Conservation (phyloP, 2,113 vertebrate species). For the Sphyrna mokarran region DNA sequence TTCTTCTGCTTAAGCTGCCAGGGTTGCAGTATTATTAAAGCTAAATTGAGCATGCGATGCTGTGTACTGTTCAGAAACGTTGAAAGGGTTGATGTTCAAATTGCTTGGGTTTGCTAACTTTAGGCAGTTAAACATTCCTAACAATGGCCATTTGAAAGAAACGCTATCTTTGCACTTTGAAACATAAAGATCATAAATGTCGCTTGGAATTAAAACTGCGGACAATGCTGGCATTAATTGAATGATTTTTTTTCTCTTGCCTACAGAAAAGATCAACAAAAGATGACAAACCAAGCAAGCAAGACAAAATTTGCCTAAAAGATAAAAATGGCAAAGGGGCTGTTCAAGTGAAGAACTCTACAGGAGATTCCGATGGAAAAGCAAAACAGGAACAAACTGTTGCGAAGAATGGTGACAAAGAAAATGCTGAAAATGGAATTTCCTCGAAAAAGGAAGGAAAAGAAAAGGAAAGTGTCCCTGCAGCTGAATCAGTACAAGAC, state of each 20-base stretch:
- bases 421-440: neutral
- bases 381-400: neutral
- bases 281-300: slow-evolving; percentile 30
- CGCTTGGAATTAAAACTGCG: neutral
- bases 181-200: neutral
- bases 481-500: neutral
- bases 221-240: neutral
- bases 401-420: neutral
- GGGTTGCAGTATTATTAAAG: neutral
- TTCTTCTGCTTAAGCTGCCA: neutral
- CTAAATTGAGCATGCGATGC: neutral
- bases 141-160: neutral
- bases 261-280: slow-evolving; percentile 32
- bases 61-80: neutral
- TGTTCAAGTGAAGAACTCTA: neutral
- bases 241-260: neutral
- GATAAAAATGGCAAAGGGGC: slow-evolving; percentile 4
- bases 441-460: neutral
- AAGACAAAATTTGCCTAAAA: slow-evolving; percentile 20
- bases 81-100: neutral
- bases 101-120: neutral
- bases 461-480: neutral
- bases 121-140: neutral
- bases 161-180: neutral
- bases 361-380: neutral